Percentiles rank a stretch among this genome's conserved stretches.
Evolutionary conservation across 2,888 invertebrate genomes (phyloP).

Genomic region (Arge pagana): DNA sequence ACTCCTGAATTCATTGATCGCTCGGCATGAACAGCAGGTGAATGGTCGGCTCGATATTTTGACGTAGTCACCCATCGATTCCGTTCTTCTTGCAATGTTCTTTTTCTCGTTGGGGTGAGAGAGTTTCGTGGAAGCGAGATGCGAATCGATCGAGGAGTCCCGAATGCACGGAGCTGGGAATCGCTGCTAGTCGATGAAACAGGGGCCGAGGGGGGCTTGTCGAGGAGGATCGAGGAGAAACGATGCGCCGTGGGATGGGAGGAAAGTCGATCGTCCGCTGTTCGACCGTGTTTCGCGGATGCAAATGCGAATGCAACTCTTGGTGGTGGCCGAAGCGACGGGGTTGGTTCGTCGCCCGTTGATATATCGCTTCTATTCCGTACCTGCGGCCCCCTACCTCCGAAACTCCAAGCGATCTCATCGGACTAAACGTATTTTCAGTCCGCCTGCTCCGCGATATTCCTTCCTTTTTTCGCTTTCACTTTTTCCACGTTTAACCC

Average conservation of each 20-base stretch:
- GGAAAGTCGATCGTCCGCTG: constrained; percentile 10
- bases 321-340: constrained; percentile 33
- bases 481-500: background rate
- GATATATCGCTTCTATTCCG: constrained; percentile 47
- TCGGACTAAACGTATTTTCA: constrained; percentile 34
- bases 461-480: background rate
- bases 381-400: constrained; percentile 9
- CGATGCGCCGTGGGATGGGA: background rate
- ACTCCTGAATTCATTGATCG: too few species aligned
- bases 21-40: too few species aligned
- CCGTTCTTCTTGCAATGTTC: too few species aligned
- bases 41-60: too few species aligned
- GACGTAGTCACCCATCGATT: too few species aligned
- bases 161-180: too few species aligned
- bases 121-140: too few species aligned
- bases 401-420: constrained; percentile 18
- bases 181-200: too few species aligned
- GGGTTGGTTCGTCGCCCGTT: constrained; percentile 47
- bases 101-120: too few species aligned
- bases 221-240: constrained; percentile 21
- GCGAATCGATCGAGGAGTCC: too few species aligned
- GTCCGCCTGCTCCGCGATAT: constrained; percentile 2
- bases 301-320: constrained; percentile 56
- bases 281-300: constrained; percentile 35
- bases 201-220: too few species aligned